These are phyloP conservation scores for Hypocryptadius cinnamomeus DNA, from an alignment of 2,113 vertebrate species.

Conservation along the genomic window DNA sequence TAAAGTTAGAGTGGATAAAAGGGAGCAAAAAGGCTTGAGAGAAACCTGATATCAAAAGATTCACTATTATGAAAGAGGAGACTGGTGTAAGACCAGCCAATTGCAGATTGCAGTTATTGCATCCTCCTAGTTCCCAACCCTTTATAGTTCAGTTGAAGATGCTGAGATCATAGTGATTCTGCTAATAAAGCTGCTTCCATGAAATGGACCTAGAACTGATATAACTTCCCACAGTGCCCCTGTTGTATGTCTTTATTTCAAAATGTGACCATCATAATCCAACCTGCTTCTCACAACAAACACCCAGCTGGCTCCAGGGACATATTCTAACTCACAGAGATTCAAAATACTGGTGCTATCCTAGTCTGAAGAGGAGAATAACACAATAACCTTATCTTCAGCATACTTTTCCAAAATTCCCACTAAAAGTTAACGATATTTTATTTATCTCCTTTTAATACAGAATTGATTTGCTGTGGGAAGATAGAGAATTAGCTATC, in stretches of 20 bases:
- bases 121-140: background rate
- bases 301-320: background rate
- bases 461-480: background rate
- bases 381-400: background rate
- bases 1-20: background rate
- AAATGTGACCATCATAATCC: background rate
- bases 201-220: background rate
- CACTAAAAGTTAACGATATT: background rate
- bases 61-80: background rate
- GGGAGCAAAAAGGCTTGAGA: background rate
- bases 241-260: background rate
- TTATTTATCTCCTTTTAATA: background rate
- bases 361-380: background rate
- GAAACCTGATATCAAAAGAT: background rate
- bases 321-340: background rate
- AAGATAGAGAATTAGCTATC: background rate
- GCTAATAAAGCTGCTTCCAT: background rate
- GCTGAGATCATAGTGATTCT: background rate
- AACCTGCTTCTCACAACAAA: background rate
- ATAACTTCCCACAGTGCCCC: background rate
- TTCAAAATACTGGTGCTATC: background rate
- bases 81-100: background rate
- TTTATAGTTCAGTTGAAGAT: background rate
- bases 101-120: background rate
- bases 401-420: background rate